Percentiles rank a stretch among this genome's conserved stretches.
Evolutionary conservation across 2,797 vertebrate genomes (phyloP).

Genomic region (Fratercula arctica): DNA sequence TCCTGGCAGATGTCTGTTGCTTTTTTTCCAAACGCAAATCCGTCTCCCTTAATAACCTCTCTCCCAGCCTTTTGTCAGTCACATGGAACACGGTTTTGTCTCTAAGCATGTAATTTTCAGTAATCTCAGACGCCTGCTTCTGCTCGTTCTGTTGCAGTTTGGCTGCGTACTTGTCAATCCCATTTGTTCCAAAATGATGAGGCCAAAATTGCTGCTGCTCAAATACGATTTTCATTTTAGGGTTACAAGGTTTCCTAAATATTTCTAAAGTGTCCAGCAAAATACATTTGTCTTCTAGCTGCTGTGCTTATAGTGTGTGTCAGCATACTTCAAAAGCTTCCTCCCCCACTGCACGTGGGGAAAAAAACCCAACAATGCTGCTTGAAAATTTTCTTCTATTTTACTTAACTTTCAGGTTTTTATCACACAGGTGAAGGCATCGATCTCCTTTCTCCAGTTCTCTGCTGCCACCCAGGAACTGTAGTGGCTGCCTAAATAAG

Average conservation of each 20-base stretch:
- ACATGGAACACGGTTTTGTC: conserved; percentile 17
- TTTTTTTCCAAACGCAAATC: conserved; percentile 18
- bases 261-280: not conserved
- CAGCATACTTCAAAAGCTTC: not conserved
- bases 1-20: not conserved
- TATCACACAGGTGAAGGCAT: not conserved
- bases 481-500: not conserved
- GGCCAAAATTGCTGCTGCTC: not conserved
- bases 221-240: not conserved
- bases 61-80: conserved; percentile 18
- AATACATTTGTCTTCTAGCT: not conserved
- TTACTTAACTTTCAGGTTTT: not conserved
- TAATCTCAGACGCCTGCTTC: conserved; percentile 21
- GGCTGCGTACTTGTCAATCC: not conserved
- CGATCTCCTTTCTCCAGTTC: not conserved
- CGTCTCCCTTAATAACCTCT: conserved; percentile 21
- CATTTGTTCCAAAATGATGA: conserved; percentile 22
- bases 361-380: not conserved
- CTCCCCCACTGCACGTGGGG: not conserved
- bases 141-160: not conserved
- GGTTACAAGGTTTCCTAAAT: not conserved
- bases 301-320: not conserved
- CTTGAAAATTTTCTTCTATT: not conserved
- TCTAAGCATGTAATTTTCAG: conserved; percentile 28
- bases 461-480: not conserved